Base-by-base conservation (phyloP, 2,888 invertebrate genomes). In the Colletes collaris region DNA sequence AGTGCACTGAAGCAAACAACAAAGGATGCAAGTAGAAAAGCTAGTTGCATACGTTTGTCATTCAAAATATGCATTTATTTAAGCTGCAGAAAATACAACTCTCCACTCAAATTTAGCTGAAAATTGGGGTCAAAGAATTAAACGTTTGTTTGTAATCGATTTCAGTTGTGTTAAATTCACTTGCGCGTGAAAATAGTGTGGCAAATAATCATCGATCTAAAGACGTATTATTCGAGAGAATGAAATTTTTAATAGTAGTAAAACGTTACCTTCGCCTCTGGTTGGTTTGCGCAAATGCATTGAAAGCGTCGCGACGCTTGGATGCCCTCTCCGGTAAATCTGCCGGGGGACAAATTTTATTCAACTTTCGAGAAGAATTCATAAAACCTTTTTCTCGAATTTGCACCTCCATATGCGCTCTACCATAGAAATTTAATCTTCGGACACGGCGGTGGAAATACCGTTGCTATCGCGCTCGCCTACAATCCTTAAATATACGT, bases 351-450 rank as follows among this genome's bases (percentile, higher is more conserved):
- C 50, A 40, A 67, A 59, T 55, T 68, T 55, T 59, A 68, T 71
- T 79, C 64, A 49, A 68, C 46, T n/a, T 65, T 19, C 8, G 8
- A n/a, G 27, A 50, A 16, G 65, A 79, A 78, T 73, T 78, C 65
- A 37, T 35, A 16, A 69, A 68, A 53, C 49, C 62, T 73, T 78
- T 66, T 62, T 53, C 49, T 52, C 60, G n/a, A 59, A 71, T 69
- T 69, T 53, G 46, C 37, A 8, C 46, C 65, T 63, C 37, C 35
- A 65, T 49, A 49, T 13, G 19, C 27, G n/a, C n/a, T 37, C 35
- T 27, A n/a, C 66, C 35, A 16, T 19, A 16, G 46, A 76, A 71
- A 67, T 76, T 66, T 79, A 71, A 76, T 67, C 49, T 52, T 55
- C 35, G 59, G 13, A 6, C 13, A 13, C 58, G n/a, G n/a, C 16